Evolutionary conservation across 2,888 invertebrate genomes (phyloP).

Genomic region (Girardia tigrina): DNA sequence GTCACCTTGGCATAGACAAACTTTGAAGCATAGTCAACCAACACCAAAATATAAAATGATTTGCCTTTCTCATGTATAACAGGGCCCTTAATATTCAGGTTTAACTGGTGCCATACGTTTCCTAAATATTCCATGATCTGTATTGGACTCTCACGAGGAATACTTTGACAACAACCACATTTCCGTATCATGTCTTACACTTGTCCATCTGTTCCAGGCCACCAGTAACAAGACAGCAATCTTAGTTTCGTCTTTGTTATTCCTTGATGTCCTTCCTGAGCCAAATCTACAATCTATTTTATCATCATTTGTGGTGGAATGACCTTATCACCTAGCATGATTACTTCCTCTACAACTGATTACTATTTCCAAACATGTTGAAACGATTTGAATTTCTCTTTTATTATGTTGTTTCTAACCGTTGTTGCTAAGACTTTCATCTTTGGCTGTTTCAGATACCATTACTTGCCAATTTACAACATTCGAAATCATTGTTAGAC

Average conservation of each 20-base stretch:
- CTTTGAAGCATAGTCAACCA: no score
- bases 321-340: constrained; percentile 27
- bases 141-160: constrained; percentile 25
- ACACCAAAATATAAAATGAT: no score
- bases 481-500: no score
- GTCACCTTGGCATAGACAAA: no score
- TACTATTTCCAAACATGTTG: constrained; percentile 25
- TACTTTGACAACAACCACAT: constrained; percentile 28
- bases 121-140: no score
- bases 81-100: no score
- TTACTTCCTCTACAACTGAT: background rate
- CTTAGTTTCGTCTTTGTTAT: constrained; percentile 34
- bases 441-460: no score
- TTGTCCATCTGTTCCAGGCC: constrained; percentile 33
- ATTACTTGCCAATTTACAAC: no score
- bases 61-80: no score
- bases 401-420: no score
- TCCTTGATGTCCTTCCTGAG: constrained; percentile 35
- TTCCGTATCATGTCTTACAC: constrained; percentile 32
- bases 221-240: constrained; percentile 33
- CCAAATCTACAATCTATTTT: constrained; percentile 8
- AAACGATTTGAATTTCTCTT: constrained; percentile 16
- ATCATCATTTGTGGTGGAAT: background rate
- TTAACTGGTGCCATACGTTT: no score
- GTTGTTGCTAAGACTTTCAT: no score